Evolutionary conservation across 2,113 vertebrate species (phyloP).

Genomic region (Halichoerus grypus): DNA sequence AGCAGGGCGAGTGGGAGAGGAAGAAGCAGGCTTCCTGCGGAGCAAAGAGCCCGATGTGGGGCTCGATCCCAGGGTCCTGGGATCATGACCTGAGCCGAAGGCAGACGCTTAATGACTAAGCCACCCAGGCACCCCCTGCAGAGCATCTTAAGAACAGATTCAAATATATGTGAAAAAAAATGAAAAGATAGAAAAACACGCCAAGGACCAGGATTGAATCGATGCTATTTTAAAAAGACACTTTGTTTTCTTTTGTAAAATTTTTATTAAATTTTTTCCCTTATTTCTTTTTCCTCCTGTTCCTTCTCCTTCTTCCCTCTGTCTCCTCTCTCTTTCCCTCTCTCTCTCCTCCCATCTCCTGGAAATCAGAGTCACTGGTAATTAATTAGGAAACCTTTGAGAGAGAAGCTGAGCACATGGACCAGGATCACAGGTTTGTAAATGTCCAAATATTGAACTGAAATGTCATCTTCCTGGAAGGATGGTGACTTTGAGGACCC

Average conservation of each 20-base stretch:
- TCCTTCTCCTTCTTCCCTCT: neutral
- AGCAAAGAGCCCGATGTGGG: too few relatives aligned
- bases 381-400: neutral
- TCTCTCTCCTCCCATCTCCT: neutral
- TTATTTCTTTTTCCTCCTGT: neutral
- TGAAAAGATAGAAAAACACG: neutral
- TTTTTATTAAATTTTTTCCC: too few relatives aligned
- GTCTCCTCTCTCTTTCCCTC: fast-evolving
- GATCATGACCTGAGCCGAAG: too few relatives aligned
- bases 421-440: neutral
- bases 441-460: neutral
- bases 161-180: neutral
- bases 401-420: neutral
- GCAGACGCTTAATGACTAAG: too few relatives aligned
- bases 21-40: too few relatives aligned
- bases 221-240: neutral
- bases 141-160: neutral
- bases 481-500: neutral
- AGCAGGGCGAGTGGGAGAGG: too few relatives aligned
- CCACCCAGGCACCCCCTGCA: too few relatives aligned
- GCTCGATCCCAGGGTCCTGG: too few relatives aligned
- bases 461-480: neutral
- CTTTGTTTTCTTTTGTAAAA: neutral
- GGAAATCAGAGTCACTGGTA: neutral
- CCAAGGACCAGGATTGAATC: neutral